phyloP scores from a whole-genome alignment of 2,888 invertebrate species.

The Tenthredo amoena region DNA sequence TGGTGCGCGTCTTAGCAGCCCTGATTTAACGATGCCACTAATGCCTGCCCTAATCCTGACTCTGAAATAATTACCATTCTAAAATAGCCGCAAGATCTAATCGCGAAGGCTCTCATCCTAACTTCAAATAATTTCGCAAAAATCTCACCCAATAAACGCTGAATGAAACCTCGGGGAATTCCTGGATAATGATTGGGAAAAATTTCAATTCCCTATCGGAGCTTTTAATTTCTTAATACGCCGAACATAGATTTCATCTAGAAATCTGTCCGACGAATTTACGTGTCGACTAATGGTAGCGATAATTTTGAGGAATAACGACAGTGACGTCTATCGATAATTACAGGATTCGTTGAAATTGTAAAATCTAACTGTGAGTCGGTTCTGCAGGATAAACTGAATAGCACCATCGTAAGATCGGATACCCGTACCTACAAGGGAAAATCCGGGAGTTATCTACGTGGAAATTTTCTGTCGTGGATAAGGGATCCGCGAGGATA shows the following conservation, averaged over 20 bases:
- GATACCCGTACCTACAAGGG: not conserved
- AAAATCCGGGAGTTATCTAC: conserved; percentile 1
- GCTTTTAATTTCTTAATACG: not conserved
- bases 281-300: not conserved
- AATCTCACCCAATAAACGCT: not conserved
- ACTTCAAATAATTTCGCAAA: not conserved
- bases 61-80: conserved; percentile 8
- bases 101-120: not conserved
- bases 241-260: not conserved
- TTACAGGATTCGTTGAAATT: not conserved
- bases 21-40: conserved; percentile 39
- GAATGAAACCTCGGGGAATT: not conserved
- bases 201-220: not conserved
- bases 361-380: not conserved
- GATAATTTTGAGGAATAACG: not conserved
- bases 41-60: conserved; percentile 8
- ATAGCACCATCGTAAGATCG: not conserved
- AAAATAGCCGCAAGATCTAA: not conserved
- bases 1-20: conserved; percentile 18
- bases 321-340: not conserved
- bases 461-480: not conserved
- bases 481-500: not conserved
- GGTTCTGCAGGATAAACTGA: not conserved
- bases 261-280: no score
- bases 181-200: not conserved